These are phyloP conservation scores for Manis pentadactyla DNA, from an alignment of 2,797 vertebrate species.

Conservation along the genomic window DNA sequence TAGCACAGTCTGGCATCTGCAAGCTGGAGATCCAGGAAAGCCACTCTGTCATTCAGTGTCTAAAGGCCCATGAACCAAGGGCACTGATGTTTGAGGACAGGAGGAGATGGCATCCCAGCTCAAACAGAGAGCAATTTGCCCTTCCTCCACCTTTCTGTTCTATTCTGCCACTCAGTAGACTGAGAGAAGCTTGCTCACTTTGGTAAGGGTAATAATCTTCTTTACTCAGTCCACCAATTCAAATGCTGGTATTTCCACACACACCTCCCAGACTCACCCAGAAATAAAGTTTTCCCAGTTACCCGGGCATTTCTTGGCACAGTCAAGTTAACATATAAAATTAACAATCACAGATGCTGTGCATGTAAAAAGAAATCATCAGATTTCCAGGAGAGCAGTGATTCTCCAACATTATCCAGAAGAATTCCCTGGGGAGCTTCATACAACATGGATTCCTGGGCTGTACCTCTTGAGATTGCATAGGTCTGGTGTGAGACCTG, in stretches of 20 bases:
- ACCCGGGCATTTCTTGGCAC: background rate
- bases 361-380: background rate
- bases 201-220: background rate
- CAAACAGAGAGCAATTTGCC: background rate
- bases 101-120: background rate
- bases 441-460: background rate
- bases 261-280: background rate
- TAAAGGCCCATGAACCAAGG: background rate
- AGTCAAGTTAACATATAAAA: background rate
- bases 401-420: background rate
- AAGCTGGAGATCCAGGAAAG: background rate
- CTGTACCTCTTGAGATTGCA: fast-evolving
- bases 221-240: background rate
- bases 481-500: background rate
- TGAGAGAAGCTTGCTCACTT: background rate
- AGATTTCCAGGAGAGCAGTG: background rate
- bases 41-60: background rate
- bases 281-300: background rate
- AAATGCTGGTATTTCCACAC: background rate
- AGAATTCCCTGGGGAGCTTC: background rate
- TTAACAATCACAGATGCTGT: background rate
- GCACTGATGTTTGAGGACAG: background rate
- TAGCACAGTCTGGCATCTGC: background rate
- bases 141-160: background rate
- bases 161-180: too few species aligned